phyloP scores from a whole-genome alignment of 2,888 invertebrate species.

The Sinopyrophorus schimmeli region DNA sequence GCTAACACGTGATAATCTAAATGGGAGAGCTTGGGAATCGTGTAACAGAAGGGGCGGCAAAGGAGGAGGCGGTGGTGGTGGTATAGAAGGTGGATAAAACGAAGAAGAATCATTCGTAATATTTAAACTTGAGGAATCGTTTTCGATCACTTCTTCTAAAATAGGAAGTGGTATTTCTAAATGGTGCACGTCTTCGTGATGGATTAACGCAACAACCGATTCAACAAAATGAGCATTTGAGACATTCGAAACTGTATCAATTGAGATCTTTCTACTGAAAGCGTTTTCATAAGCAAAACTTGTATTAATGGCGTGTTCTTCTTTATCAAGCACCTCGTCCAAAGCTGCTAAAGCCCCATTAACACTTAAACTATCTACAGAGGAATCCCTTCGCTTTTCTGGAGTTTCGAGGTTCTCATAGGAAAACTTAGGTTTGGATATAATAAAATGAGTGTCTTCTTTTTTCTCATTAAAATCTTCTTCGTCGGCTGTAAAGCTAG shows the following conservation, averaged over 20 bases:
- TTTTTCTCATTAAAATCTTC: constrained; percentile 46
- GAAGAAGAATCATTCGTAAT: no score
- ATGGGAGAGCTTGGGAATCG: constrained; percentile 28
- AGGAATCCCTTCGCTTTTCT: constrained; percentile 1
- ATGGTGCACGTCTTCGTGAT: constrained; percentile 57
- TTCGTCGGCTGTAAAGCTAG: constrained; percentile 10
- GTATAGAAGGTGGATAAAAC: neutral
- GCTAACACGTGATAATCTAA: constrained; percentile 9
- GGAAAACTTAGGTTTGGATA: constrained; percentile 56
- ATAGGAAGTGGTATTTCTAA: constrained; percentile 24
- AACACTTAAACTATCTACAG: constrained; percentile 23
- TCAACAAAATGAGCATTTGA: constrained; percentile 49
- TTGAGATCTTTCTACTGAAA: constrained; percentile 40
- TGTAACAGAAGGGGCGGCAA: constrained; percentile 37
- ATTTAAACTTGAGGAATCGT: no score
- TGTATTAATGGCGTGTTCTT: constrained; percentile 18
- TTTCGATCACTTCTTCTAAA: constrained; percentile 11
- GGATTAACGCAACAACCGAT: constrained; percentile 62
- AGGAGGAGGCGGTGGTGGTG: constrained; percentile 31
- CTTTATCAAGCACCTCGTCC: constrained; percentile 32
- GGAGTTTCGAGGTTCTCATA: constrained; percentile 9
- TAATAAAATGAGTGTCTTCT: constrained; percentile 54
- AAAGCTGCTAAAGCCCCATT: constrained; percentile 32
- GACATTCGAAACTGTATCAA: constrained; percentile 40
- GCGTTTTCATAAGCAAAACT: constrained; percentile 27